A percentile compares a stretch with the other conserved stretches of the same genome.
These are phyloP conservation scores for Caenorhabditis brenneri DNA, from an alignment of 1,140 invertebrate species.

Conservation along the genomic window DNA sequence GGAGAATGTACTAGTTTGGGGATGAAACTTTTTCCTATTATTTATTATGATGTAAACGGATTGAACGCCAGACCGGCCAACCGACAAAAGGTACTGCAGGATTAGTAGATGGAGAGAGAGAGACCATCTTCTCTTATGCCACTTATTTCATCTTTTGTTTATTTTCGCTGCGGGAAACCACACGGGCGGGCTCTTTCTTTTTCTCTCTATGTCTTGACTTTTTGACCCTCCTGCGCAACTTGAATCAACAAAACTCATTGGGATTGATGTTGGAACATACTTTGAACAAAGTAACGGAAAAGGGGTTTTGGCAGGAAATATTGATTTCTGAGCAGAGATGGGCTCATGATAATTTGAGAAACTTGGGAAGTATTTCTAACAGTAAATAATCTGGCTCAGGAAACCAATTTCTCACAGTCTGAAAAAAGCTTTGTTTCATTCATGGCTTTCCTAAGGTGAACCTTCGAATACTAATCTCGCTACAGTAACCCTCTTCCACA, in stretches of 20 bases:
- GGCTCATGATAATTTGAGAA: background rate
- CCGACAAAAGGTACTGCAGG: conserved; percentile 32
- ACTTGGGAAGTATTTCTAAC: too few species aligned
- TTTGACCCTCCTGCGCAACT: conserved; percentile 23
- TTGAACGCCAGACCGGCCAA: conserved; percentile 11
- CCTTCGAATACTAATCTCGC: too few species aligned
- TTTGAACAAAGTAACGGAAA: background rate
- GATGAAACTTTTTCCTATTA: background rate
- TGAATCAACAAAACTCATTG: background rate
- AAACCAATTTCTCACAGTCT: too few species aligned
- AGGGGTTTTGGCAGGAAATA: background rate
- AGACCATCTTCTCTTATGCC: background rate
- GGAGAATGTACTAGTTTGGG: background rate
- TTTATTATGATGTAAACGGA: conserved; percentile 41
- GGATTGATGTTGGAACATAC: conserved; percentile 28
- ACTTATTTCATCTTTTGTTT: conserved; percentile 11
- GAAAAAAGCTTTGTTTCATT: too few species aligned
- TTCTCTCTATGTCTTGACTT: conserved; percentile 28
- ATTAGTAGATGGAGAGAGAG: too few species aligned
- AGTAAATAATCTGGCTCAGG: too few species aligned
- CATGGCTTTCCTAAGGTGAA: too few species aligned
- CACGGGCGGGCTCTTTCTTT: background rate
- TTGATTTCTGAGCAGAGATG: too few species aligned
- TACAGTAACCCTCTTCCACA: too few species aligned
- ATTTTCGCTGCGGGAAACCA: conserved; percentile 41